These are phyloP conservation scores for Pavo muticus DNA, from an alignment of 2,113 vertebrate genomes.

Conservation along the genomic window DNA sequence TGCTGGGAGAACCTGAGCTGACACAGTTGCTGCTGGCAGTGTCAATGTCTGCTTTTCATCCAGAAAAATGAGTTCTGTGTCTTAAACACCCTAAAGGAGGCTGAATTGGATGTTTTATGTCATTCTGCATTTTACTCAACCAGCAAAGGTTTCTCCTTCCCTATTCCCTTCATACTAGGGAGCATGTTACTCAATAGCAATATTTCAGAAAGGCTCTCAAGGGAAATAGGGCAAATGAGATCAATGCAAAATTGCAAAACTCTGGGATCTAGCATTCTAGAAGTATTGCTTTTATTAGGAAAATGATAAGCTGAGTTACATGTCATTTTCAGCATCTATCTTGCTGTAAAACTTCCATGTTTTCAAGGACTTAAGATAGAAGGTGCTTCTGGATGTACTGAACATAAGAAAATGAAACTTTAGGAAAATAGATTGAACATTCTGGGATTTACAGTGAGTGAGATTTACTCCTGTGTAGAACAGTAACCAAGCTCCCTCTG, in stretches of 20 bases:
- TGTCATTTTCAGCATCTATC: neutral
- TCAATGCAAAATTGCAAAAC: neutral
- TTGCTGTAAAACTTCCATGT: neutral
- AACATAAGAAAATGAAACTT: neutral
- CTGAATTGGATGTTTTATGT: constrained; percentile 36
- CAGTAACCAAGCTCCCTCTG: neutral
- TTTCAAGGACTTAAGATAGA: neutral
- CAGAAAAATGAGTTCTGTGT: constrained; percentile 43
- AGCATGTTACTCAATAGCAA: neutral
- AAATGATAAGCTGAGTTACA: neutral
- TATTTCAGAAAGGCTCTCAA: neutral
- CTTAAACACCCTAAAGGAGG: constrained; percentile 34
- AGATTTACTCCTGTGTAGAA: neutral
- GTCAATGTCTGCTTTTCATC: constrained; percentile 41
- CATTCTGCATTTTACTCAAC: constrained; percentile 23
- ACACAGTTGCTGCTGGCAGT: constrained; percentile 27
- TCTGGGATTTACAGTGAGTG: no score
- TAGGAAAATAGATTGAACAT: neutral
- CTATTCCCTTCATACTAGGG: neutral
- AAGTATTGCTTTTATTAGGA: neutral
- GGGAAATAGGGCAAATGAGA: neutral
- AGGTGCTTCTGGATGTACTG: neutral
- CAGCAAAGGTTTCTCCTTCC: neutral
- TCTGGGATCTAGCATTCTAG: neutral
- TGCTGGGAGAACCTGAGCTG: constrained; percentile 54